Base-by-base conservation (phyloP, 2,888 invertebrate species). In the Vesta saturnalis region DNA sequence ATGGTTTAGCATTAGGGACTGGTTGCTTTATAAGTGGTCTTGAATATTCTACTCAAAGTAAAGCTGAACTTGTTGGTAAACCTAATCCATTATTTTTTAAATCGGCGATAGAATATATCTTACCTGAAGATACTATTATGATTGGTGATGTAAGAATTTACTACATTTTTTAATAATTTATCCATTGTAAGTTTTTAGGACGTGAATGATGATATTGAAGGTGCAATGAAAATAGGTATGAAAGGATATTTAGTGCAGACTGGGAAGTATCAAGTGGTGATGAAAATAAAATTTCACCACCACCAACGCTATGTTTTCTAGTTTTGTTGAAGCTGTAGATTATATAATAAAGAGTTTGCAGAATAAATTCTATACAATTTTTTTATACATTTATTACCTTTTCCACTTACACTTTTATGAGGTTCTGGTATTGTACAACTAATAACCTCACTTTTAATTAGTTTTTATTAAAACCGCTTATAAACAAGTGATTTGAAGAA, bases 11-110 rank as follows among this genome's bases (percentile, higher is more conserved):
- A 0, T 81, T 95, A 15, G 95, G 95, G 0, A 94, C 94, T 14
- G 95, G 95, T 0, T 90, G 92, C 68, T 94, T 94, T 84, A 89
- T 95, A 0, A 87, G 89, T 77, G 94, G 90, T 0, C 82, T 95
- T 49, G 94, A 95, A 82, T 94, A 90, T 84, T 88, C 93, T 0
- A 86, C 92, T 0, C 90, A 88, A 59, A 84, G 85, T 16, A 85
- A 85, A 71, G 91, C 93, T 0, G 86, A 88, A 70, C 84, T 93
- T 10, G 88, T 94, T 63, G 94, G 94, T 0, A 94, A 94, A 84
- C 94, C 94, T 12, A 89, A 89, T 74, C 77, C 83, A 43, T 83
- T 84, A 19, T 94, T 94, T 79, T 94, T 94, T 74, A 80, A 84
- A 62, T 85, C 87, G 52, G 83, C 83, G 16, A 77, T 86, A 6